Evolutionary conservation across 2,888 invertebrate genomes (phyloP).

Genomic region (Rotaria macrura): DNA sequence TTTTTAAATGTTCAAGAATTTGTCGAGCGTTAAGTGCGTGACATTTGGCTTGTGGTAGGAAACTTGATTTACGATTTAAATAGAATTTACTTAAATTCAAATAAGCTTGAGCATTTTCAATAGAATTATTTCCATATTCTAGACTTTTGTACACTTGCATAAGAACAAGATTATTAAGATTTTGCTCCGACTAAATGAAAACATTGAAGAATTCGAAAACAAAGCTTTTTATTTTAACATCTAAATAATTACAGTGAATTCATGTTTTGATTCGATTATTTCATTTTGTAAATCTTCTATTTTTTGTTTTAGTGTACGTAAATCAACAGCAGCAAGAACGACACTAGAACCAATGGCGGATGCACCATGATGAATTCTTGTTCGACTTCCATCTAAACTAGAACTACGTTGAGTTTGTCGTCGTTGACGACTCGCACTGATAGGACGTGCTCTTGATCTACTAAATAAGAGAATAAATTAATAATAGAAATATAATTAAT

Average conservation of each 20-base stretch:
- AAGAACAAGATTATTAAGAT: neutral
- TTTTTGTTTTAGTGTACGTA: neutral
- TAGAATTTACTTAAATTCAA: neutral
- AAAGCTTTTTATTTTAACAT: no score
- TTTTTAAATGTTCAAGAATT: neutral
- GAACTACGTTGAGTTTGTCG: neutral
- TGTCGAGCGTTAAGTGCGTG: neutral
- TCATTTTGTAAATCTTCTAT: neutral
- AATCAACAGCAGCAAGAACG: neutral
- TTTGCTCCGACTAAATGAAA: neutral
- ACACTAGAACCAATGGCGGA: neutral
- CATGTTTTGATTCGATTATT: neutral
- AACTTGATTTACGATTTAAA: neutral
- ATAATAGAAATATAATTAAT: neutral
- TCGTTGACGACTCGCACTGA: neutral
- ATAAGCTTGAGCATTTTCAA: constrained; percentile 2
- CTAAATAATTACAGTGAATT: neutral
- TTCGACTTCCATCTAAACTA: neutral
- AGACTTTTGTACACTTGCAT: neutral
- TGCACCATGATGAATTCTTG: neutral
- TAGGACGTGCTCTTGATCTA: neutral
- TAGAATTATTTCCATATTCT: neutral
- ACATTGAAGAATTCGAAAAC: neutral
- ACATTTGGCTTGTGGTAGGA: neutral
- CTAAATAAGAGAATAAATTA: neutral